These are phyloP conservation scores for Pomatostomus ruficeps DNA, from an alignment of 2,113 vertebrate genomes.

Conservation along the genomic window DNA sequence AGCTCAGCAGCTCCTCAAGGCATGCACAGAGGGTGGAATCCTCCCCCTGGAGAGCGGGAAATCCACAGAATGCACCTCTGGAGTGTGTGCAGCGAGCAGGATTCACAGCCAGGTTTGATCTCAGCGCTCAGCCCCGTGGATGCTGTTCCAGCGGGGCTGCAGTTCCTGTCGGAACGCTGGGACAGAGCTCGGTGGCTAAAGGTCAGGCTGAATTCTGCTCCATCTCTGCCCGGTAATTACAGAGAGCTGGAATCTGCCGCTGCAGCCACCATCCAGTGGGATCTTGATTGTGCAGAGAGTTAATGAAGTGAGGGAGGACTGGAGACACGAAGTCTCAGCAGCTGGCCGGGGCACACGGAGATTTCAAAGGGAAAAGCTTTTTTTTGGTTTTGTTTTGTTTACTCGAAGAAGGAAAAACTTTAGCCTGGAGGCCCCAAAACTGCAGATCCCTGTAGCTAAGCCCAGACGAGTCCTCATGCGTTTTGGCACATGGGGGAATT, in stretches of 20 bases:
- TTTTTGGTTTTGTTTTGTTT: constrained; percentile 53
- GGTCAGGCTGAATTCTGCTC: neutral
- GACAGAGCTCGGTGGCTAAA: neutral
- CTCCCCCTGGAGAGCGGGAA: neutral
- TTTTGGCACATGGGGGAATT: constrained; percentile 15
- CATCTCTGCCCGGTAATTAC: neutral
- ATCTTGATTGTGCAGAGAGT: constrained; percentile 28
- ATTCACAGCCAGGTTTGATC: neutral
- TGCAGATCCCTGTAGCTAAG: constrained; percentile 44
- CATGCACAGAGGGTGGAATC: neutral
- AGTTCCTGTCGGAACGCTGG: neutral
- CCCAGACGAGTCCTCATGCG: constrained; percentile 3
- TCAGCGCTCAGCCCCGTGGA: neutral
- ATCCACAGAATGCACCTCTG: neutral
- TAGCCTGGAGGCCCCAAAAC: constrained; percentile 36
- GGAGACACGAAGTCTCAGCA: constrained; percentile 59
- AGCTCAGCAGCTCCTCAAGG: neutral
- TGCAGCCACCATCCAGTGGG: neutral
- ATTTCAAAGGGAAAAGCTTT: constrained; percentile 52
- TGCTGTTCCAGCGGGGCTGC: neutral
- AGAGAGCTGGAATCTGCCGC: constrained; percentile 1
- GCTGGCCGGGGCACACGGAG: constrained; percentile 10
- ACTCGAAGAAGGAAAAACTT: constrained; percentile 14
- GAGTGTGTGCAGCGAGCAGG: neutral
- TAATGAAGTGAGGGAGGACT: constrained; percentile 49